A percentile compares a stretch with the other conserved stretches of the same genome.
Evolutionary conservation across 2,797 vertebrate genomes (phyloP).

Genomic region (Myotis pilosus): DNA sequence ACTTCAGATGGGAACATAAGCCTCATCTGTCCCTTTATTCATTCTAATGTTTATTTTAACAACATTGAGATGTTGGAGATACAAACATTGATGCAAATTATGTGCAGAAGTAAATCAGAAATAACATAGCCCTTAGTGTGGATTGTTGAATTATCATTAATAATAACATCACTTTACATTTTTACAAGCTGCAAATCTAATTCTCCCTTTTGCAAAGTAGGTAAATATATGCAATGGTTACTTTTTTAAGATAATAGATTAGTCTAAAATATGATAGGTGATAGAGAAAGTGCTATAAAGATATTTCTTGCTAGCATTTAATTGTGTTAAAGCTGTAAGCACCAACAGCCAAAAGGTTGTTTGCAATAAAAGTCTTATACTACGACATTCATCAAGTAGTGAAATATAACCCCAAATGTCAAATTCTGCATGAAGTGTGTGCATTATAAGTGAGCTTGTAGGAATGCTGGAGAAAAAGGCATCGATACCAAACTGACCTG

Average conservation of each 20-base stretch:
- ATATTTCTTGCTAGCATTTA: constrained; percentile 14
- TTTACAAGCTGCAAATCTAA: constrained; percentile 59
- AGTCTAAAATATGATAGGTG: background rate
- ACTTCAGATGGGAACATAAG: background rate
- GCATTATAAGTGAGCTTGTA: constrained; percentile 46
- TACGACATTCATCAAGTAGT: constrained; percentile 60
- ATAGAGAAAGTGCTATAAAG: background rate
- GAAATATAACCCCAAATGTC: constrained; percentile 24
- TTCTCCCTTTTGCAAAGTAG: background rate
- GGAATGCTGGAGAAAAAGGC: background rate
- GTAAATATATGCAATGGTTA: constrained; percentile 34
- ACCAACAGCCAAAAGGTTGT: constrained; percentile 30
- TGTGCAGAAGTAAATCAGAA: constrained; percentile 40
- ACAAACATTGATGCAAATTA: background rate
- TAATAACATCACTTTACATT: constrained; percentile 50
- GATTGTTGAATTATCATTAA: constrained; percentile 34
- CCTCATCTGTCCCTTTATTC: background rate
- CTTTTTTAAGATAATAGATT: constrained; percentile 42
- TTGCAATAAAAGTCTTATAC: constrained; percentile 41
- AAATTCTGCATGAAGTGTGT: background rate
- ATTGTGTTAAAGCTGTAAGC: constrained; percentile 43
- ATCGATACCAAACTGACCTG: constrained; percentile 81
- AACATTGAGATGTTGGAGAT: background rate
- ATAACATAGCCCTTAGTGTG: constrained; percentile 37
- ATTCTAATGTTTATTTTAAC: background rate